phyloP scores from a whole-genome alignment of 2,888 invertebrate genomes.

The Acanthopleura granulata region DNA sequence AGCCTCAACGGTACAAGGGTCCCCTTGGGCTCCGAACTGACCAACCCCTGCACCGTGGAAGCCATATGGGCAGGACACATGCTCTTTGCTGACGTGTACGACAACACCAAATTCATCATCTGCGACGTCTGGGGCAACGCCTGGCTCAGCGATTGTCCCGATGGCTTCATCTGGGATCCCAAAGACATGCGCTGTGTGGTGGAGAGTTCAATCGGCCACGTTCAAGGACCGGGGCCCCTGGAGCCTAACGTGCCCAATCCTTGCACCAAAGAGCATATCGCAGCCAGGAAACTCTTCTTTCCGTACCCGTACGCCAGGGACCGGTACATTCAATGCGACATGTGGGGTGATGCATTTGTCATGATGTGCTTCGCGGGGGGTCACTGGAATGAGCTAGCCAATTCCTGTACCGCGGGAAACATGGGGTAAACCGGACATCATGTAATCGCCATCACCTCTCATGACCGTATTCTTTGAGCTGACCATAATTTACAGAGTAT shows the following conservation, averaged over 20 bases:
- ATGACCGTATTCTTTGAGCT: no score
- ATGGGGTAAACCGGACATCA: neutral
- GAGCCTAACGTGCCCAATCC: neutral
- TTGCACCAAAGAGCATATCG: neutral
- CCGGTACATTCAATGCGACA: neutral
- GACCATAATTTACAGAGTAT: no score
- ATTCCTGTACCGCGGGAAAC: neutral
- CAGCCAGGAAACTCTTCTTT: neutral
- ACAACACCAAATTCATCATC: neutral
- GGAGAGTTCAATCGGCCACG: neutral
- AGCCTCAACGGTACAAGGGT: neutral
- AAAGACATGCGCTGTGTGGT: neutral
- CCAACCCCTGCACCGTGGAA: conserved; percentile 5
- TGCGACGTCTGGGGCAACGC: conserved; percentile 12
- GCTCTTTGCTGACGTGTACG: neutral
- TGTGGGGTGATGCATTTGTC: neutral
- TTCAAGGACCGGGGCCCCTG: neutral
- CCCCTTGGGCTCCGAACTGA: neutral
- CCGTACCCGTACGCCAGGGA: neutral
- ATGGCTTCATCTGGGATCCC: neutral
- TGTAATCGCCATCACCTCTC: no score
- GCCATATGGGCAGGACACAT: neutral
- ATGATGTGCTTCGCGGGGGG: neutral
- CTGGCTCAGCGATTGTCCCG: neutral
- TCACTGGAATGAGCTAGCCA: neutral